These are phyloP conservation scores for Silurus glanis DNA, from an alignment of 2,113 vertebrate species.

Conservation along the genomic window DNA sequence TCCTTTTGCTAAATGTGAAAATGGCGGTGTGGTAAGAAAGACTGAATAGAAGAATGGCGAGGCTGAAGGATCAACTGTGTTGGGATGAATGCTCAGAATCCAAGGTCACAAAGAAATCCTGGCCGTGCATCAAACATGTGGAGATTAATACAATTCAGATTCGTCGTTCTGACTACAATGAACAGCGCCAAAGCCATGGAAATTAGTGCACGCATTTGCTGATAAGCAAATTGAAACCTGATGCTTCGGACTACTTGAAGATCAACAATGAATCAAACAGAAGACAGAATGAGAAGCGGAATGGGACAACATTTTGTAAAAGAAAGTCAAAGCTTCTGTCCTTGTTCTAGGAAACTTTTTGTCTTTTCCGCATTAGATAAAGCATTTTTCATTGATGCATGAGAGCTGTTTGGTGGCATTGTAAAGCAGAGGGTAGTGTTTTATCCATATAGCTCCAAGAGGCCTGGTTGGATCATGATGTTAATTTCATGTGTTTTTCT, in stretches of 20 bases:
- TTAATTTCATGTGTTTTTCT: neutral
- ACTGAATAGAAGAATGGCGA: constrained; percentile 38
- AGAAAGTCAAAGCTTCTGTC: neutral
- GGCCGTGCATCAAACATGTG: constrained; percentile 22
- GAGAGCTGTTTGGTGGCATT: constrained; percentile 63
- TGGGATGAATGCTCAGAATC: neutral
- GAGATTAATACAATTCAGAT: constrained; percentile 29
- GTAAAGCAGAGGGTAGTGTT: neutral
- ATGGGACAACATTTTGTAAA: neutral
- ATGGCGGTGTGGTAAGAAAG: constrained; percentile 45
- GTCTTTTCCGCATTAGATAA: neutral
- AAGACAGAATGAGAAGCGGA: too few relatives aligned
- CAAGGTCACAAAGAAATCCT: constrained; percentile 19
- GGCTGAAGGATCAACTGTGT: constrained; percentile 11
- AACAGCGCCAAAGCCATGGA: neutral
- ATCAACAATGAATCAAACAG: neutral
- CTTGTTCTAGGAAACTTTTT: neutral
- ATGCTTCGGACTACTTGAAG: neutral
- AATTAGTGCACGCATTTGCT: constrained; percentile 1
- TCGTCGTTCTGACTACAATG: neutral
- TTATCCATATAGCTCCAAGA: neutral
- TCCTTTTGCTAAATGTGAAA: constrained; percentile 53
- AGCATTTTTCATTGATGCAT: neutral
- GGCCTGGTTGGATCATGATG: neutral
- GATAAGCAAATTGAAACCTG: constrained; percentile 18